Evolutionary conservation across 2,797 vertebrate genomes (phyloP).

Genomic region (Gymnoscopelus microlampas): DNA sequence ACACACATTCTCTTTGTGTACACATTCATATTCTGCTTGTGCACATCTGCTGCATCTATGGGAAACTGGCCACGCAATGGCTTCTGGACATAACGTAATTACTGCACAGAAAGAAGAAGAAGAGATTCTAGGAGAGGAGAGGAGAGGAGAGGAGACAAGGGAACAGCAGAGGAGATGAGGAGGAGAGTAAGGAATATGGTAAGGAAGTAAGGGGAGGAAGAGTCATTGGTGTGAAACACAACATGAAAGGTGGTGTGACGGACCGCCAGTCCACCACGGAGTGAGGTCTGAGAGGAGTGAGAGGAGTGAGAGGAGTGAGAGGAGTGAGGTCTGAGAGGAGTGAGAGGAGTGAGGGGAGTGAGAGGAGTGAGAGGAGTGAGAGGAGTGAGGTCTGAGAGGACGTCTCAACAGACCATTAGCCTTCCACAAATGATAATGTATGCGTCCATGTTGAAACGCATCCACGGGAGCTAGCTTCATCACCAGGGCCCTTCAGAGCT

Average conservation of each 20-base stretch:
- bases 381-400: constrained; percentile 60
- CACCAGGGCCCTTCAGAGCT: constrained; percentile 73
- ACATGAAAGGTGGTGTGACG: too few species aligned
- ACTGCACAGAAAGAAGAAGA: background rate
- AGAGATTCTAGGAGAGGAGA: background rate
- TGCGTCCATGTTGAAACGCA: constrained; percentile 77
- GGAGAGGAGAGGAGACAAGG: background rate
- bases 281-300: background rate
- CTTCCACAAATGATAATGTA: constrained; percentile 83
- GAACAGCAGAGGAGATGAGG: background rate
- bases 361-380: too few species aligned
- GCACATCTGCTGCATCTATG: too few species aligned
- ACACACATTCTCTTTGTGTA: background rate
- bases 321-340: constrained; percentile 64
- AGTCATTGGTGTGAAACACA: too few species aligned
- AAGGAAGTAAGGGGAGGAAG: background rate
- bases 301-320: too few species aligned
- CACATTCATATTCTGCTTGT: too few species aligned
- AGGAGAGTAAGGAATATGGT: background rate
- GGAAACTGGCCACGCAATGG: too few species aligned
- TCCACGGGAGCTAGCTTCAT: constrained; percentile 78
- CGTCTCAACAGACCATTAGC: constrained; percentile 78
- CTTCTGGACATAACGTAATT: too few species aligned
- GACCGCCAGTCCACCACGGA: too few species aligned
- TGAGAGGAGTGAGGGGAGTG: too few species aligned